Evolutionary conservation across 2,888 invertebrate genomes (phyloP).

Genomic region (Aquatica leii): DNA sequence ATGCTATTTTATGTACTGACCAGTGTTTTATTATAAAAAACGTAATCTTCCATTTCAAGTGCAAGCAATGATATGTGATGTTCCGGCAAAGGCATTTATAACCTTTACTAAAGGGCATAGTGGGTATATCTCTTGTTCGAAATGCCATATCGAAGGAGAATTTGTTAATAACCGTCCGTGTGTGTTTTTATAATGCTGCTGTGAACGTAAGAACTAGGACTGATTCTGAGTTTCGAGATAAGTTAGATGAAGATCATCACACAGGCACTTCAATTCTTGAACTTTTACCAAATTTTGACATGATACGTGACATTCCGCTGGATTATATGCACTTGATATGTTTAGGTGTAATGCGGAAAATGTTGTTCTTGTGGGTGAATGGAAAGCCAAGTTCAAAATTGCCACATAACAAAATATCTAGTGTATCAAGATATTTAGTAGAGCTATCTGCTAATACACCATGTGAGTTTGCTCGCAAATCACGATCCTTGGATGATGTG

Average conservation of each 20-base stretch:
- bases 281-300: constrained; percentile 15
- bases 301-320: constrained; percentile 16
- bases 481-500: constrained; percentile 27
- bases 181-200: constrained; percentile 35
- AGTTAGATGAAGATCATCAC: constrained; percentile 19
- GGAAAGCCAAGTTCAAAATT: neutral
- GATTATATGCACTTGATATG: constrained; percentile 27
- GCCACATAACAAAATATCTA: neutral
- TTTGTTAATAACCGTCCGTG: constrained; percentile 32
- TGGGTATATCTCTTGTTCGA: constrained; percentile 16
- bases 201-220: constrained; percentile 37
- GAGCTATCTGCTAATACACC: constrained; percentile 15
- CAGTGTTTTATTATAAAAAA: neutral
- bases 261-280: neutral
- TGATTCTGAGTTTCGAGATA: constrained; percentile 36
- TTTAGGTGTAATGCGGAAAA: constrained; percentile 21
- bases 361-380: constrained; percentile 15
- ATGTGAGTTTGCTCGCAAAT: constrained; percentile 33
- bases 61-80: constrained; percentile 35
- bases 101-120: constrained; percentile 39
- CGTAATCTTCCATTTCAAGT: neutral
- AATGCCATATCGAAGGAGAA: constrained; percentile 41
- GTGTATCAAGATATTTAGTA: neutral
- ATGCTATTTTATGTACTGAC: neutral
- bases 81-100: constrained; percentile 41